Base-by-base conservation (phyloP, 2,888 invertebrate genomes). In the Ectropis crepuscularia region DNA sequence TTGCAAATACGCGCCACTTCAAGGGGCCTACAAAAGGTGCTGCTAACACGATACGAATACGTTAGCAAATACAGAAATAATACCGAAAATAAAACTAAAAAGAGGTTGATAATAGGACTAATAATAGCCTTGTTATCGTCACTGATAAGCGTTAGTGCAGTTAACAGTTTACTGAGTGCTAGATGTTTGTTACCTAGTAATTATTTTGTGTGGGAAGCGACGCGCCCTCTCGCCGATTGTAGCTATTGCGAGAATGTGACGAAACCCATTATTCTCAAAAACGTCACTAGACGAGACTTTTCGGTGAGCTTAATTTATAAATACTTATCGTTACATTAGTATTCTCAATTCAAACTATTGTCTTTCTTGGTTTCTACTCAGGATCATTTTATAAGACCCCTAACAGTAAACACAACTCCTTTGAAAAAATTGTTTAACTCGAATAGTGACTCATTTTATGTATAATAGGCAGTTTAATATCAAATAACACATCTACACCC, bases 171-270 rank as follows among this genome's bases (percentile, higher is more conserved):
- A 70, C 74, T 94, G 73, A 94, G 94, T 75, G 92, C 95, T 70
- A 94, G 96, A 79, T 98, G 98, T 88, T 88, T 97, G 70, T 81
- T 98, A 80, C 95, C 96, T 70, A 97, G 96, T 86, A 97, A 97
- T 92, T 97, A 96, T 84, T 92, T 98, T 65, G 90, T 97, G 71
- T 97, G 97, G 97, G 98, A 98, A 90, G 96, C 96, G 57, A 96
- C 97, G 28, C 93, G 98, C 72, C 98, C 98, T 37, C 92, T 97
- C 58, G 96, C 97, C 28, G 94, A 97, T 87, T 98, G 98, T 82
- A 91, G 93, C 75, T 96, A 96, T 87, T 98, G 98, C 88, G 87
- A 90, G 73, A 95, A 95, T 73, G 90, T 97, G 65, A 93, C 94
- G 57, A 93, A 94, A 72, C 96, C 97, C 48, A 87, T 96, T 70